These are phyloP conservation scores for Merodon equestris DNA, from an alignment of 2,888 invertebrate species.

Conservation along the genomic window DNA sequence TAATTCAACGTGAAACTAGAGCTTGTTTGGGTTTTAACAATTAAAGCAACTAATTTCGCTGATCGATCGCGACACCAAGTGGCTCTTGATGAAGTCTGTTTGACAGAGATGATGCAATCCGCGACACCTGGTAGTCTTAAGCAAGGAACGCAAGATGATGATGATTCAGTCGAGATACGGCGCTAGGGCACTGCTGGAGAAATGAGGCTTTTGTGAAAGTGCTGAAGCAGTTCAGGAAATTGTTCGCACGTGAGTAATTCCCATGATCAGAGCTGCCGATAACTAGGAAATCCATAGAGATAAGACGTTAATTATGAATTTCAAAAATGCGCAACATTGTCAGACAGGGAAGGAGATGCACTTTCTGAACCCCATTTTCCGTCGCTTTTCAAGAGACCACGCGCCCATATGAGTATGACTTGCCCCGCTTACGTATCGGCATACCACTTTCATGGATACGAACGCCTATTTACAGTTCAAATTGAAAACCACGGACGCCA, in stretches of 20 bases:
- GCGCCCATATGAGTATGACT: constrained; percentile 14
- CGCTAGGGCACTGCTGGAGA: too few species aligned
- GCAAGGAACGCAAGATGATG: too few species aligned
- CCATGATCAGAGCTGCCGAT: too few species aligned
- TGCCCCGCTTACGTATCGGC: constrained; percentile 40
- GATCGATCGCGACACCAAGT: constrained; percentile 20
- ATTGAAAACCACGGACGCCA: constrained; percentile 36
- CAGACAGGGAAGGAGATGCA: too few species aligned
- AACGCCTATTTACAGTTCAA: constrained; percentile 52
- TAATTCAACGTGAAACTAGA: constrained; percentile 40
- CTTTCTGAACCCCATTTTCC: not conserved
- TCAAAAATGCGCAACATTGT: too few species aligned
- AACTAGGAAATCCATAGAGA: too few species aligned
- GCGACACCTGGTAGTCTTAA: too few species aligned
- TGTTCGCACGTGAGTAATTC: not conserved
- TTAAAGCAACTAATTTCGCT: constrained; percentile 37
- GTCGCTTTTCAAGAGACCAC: not conserved
- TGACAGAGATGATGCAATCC: constrained; percentile 8
- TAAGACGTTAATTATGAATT: too few species aligned
- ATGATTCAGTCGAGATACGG: too few species aligned
- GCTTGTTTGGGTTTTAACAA: constrained; percentile 41
- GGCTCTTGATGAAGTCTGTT: not conserved
- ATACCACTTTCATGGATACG: constrained; percentile 51
- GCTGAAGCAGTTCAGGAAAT: too few species aligned
- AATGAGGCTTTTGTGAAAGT: too few species aligned